Percentiles rank a stretch among this genome's conserved stretches.
Conservation (phyloP, 2,113 vertebrate species). For the Poecile atricapillus region DNA sequence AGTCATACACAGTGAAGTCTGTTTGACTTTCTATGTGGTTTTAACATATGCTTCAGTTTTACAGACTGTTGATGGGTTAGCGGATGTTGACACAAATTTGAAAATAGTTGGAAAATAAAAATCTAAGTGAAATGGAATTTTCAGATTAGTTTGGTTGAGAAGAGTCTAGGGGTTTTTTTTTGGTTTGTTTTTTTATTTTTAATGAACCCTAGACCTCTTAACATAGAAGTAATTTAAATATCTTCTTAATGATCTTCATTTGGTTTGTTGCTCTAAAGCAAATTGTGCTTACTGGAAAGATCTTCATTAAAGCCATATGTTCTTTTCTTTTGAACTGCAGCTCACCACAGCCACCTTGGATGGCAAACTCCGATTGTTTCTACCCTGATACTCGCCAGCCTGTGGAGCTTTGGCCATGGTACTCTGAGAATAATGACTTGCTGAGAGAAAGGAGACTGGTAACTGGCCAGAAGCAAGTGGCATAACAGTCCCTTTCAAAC, state of each 20-base stretch:
- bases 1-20: not conserved
- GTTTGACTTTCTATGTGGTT: conserved; percentile 47
- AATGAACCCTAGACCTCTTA: not conserved
- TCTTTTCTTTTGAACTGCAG: conserved; percentile 66
- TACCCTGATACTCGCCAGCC: conserved; percentile 32
- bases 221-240: not conserved
- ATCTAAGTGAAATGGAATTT: conserved; percentile 30
- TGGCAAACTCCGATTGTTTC: conserved; percentile 82
- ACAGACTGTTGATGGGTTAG: conserved; percentile 20
- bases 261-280: not conserved
- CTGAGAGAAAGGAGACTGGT: not conserved
- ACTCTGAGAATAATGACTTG: not conserved
- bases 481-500: not conserved
- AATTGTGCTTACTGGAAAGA: not conserved
- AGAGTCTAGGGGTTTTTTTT: not conserved
- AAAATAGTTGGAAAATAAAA: conserved; percentile 44
- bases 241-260: not conserved
- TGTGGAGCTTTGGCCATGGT: not conserved
- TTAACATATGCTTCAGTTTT: conserved; percentile 45
- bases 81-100: conserved; percentile 27
- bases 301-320: not conserved
- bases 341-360: conserved; percentile 86
- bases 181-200: not conserved
- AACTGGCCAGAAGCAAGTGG: not conserved
- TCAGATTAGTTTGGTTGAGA: conserved; percentile 1